A percentile compares a stretch with the other conserved stretches of the same genome.
Evolutionary conservation across 2,888 invertebrate species (phyloP).

Genomic region (Notodonta dromedarius): DNA sequence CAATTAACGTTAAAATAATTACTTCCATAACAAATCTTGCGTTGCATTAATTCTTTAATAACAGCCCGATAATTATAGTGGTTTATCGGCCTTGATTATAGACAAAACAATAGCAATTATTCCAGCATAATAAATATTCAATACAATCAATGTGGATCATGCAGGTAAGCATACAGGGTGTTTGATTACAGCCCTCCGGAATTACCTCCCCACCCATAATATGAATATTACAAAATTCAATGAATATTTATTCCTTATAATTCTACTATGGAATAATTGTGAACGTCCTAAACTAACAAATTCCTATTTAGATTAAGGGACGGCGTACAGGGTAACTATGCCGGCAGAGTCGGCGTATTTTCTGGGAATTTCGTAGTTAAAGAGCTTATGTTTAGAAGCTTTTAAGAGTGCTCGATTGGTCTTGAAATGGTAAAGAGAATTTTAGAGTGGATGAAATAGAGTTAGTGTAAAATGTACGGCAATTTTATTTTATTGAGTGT

Average conservation of each 20-base stretch:
- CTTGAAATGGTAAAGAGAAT: background rate
- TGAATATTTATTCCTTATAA: conserved; percentile 42
- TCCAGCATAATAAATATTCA: too few relatives aligned
- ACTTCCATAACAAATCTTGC: too few relatives aligned
- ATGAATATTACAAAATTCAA: conserved; percentile 35
- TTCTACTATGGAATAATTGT: conserved; percentile 39
- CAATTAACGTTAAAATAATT: too few relatives aligned
- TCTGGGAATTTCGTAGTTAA: background rate
- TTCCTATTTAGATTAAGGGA: conserved; percentile 34
- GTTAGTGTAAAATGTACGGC: too few relatives aligned
- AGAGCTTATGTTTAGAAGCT: background rate
- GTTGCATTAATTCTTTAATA: too few relatives aligned
- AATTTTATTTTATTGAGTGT: too few relatives aligned
- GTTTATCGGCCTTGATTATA: too few relatives aligned
- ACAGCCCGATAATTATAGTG: too few relatives aligned
- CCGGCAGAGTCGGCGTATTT: conserved; percentile 9
- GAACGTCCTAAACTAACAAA: conserved; percentile 34
- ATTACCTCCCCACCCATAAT: conserved; percentile 7
- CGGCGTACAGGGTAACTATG: conserved; percentile 8
- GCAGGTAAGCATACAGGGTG: background rate
- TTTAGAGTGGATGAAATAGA: background rate
- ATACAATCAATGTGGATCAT: background rate
- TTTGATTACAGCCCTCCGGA: background rate
- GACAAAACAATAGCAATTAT: too few relatives aligned
- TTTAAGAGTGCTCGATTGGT: background rate